Percentiles rank a stretch among this genome's conserved stretches.
Conservation (phyloP, 2,797 vertebrate species). For the Pipistrellus kuhlii region DNA sequence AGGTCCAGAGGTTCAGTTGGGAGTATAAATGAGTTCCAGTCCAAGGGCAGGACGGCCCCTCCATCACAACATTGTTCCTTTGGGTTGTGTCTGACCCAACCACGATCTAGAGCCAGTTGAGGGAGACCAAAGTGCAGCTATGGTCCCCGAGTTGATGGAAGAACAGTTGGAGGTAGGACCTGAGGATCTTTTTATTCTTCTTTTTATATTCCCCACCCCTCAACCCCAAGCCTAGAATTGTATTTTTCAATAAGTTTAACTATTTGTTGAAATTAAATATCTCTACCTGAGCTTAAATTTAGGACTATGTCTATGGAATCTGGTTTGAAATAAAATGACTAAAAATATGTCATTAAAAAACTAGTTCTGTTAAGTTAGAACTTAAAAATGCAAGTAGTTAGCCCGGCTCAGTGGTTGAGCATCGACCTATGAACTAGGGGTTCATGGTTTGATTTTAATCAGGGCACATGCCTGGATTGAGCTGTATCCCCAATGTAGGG, state of each 20-base stretch:
- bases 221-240: not conserved
- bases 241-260: slow-evolving; percentile 37
- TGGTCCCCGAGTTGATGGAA: not conserved
- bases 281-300: slow-evolving; percentile 36
- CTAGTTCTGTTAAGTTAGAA: slow-evolving; percentile 24
- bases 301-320: not conserved
- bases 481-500: too few relatives aligned
- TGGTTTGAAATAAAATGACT: slow-evolving; percentile 47
- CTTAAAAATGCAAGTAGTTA: not conserved
- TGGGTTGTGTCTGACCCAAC: not conserved
- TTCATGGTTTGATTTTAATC: too few relatives aligned
- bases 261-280: slow-evolving; percentile 57
- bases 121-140: not conserved
- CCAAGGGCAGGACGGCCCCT: not conserved
- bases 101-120: not conserved
- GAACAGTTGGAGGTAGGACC: not conserved
- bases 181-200: not conserved
- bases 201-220: not conserved
- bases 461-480: too few relatives aligned
- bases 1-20: not conserved
- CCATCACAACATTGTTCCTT: too few relatives aligned
- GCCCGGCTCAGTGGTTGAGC: too few relatives aligned
- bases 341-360: slow-evolving; percentile 39
- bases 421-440: too few relatives aligned
- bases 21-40: not conserved